These are phyloP conservation scores for Atherix ibis DNA, from an alignment of 2,888 invertebrate species.

Conservation along the genomic window DNA sequence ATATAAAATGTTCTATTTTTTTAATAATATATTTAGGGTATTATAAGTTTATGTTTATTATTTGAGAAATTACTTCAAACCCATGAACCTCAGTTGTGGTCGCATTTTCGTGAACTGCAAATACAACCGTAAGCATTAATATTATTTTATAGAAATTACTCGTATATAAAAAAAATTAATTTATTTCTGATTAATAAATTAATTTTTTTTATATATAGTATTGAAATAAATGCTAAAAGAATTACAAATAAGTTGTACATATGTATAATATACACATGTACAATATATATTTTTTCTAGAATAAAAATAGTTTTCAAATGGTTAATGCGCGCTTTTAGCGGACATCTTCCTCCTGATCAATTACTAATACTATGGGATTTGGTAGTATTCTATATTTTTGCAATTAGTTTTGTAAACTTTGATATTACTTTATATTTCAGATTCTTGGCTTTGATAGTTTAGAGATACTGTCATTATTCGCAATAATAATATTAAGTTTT, in stretches of 20 bases:
- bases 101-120: slow-evolving; percentile 73
- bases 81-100: slow-evolving; percentile 80
- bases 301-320: slow-evolving; percentile 87
- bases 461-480: slow-evolving; percentile 74
- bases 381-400: slow-evolving; percentile 19
- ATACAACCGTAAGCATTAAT: slow-evolving; percentile 76
- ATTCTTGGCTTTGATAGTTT: slow-evolving; percentile 82
- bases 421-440: slow-evolving; percentile 13
- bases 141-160: no score
- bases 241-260: no score
- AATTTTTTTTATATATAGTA: no score
- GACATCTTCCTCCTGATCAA: slow-evolving; percentile 84
- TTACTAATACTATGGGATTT: slow-evolving; percentile 86
- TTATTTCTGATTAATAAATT: no score
- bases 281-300: slow-evolving; percentile 40
- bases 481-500: slow-evolving; percentile 70
- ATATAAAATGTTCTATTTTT: neutral
- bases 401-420: neutral
- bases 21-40: slow-evolving; percentile 39
- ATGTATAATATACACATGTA: no score
- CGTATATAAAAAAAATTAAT: neutral
- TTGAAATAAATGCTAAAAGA: no score
- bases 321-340: slow-evolving; percentile 92
- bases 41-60: slow-evolving; percentile 73
- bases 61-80: slow-evolving; percentile 82